These are phyloP conservation scores for Trichechus manatus DNA, from an alignment of 2,113 vertebrate genomes.

Conservation along the genomic window DNA sequence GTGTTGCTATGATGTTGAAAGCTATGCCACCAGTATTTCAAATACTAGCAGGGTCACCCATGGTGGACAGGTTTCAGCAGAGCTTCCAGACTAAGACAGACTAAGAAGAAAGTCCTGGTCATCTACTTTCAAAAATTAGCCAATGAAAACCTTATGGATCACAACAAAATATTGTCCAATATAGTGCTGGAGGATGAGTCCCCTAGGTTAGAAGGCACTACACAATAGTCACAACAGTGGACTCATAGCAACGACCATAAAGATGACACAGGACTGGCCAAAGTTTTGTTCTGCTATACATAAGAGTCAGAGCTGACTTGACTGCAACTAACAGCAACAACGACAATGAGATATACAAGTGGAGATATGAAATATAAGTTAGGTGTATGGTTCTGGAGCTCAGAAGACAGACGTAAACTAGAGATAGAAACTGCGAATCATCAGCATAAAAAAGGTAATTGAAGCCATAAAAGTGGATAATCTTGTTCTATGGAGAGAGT, in stretches of 20 bases:
- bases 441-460: background rate
- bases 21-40: background rate
- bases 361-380: background rate
- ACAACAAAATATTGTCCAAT: no score
- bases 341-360: background rate
- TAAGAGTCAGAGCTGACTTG: no score
- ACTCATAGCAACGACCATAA: no score
- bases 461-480: constrained; percentile 9
- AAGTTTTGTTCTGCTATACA: no score
- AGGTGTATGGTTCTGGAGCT: background rate
- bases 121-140: no score
- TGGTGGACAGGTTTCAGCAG: background rate
- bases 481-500: constrained; percentile 38
- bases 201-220: no score
- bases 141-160: no score
- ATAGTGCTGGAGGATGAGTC: background rate
- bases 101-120: background rate
- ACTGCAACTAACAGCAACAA: no score
- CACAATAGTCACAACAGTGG: no score
- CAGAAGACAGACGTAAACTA: background rate
- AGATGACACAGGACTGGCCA: no score
- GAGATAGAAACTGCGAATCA: constrained; percentile 16
- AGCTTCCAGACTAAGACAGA: background rate
- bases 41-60: background rate
- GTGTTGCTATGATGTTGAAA: background rate